Conservation (phyloP, 2,888 invertebrate genomes). For the Oeneis ivallda region DNA sequence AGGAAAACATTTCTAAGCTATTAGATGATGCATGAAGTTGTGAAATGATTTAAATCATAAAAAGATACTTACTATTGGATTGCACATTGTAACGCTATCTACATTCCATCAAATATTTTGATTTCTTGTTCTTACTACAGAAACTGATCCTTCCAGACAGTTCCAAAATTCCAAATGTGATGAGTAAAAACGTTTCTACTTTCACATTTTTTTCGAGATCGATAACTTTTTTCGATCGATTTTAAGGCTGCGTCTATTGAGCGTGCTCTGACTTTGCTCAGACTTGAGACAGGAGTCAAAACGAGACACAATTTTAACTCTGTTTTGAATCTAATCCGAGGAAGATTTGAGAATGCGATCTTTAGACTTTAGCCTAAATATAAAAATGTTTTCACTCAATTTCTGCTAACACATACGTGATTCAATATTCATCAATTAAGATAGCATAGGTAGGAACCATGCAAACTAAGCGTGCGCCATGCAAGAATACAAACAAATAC, state of each 20-base stretch:
- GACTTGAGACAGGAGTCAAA: no score
- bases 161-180: not conserved
- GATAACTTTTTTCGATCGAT: not conserved
- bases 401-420: not conserved
- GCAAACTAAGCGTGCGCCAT: slow-evolving; percentile 43
- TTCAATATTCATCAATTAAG: not conserved
- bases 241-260: no score
- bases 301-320: no score
- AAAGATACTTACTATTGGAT: slow-evolving; percentile 5
- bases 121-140: not conserved
- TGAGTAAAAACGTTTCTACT: not conserved
- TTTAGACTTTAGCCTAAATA: no score
- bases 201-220: not conserved
- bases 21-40: not conserved
- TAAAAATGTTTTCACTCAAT: not conserved
- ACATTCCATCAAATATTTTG: not conserved
- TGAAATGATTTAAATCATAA: slow-evolving; percentile 3
- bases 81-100: slow-evolving; percentile 2
- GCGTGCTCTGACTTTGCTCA: no score
- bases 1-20: slow-evolving; percentile 5
- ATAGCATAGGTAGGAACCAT: slow-evolving; percentile 6
- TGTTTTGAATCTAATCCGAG: no score
- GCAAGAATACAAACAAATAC: slow-evolving; percentile 66
- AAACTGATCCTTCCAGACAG: not conserved
- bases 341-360: no score